A percentile compares a stretch with the other conserved stretches of the same genome.
Evolutionary conservation across 2,113 vertebrate species (phyloP).

Genomic region (Odobenus rosmarus): DNA sequence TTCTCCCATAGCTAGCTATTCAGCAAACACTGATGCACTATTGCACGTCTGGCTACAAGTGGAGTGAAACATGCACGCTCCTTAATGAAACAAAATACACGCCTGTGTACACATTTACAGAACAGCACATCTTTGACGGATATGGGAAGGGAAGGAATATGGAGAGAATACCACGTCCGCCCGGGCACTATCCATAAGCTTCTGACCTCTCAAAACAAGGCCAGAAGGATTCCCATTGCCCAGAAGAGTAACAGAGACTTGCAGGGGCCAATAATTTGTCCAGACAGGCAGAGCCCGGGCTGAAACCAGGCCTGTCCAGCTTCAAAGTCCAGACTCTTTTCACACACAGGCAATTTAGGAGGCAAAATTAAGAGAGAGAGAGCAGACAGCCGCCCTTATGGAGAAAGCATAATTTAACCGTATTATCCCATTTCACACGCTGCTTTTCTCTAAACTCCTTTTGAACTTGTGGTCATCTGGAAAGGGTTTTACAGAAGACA

Average conservation of each 20-base stretch:
- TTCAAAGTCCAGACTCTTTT: background rate
- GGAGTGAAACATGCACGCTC: background rate
- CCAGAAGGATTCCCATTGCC: background rate
- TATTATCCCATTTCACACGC: background rate
- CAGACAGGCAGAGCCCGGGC: too few species aligned
- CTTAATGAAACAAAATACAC: background rate
- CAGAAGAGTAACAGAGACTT: background rate
- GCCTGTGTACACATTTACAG: rapidly evolving
- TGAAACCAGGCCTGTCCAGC: background rate
- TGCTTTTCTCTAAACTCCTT: background rate
- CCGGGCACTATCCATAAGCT: background rate
- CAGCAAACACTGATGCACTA: background rate
- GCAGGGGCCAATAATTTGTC: background rate
- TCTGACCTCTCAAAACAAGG: background rate
- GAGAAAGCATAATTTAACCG: background rate
- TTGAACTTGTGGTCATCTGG: background rate
- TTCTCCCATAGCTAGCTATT: background rate
- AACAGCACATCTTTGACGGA: background rate
- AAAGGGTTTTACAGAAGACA: background rate
- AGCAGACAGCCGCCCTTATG: background rate
- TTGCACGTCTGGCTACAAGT: background rate
- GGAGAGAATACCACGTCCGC: background rate
- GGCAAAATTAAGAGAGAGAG: background rate
- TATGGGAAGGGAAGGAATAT: background rate
- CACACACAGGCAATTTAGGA: background rate